Evolutionary conservation across 2,113 vertebrate species (phyloP).

Genomic region (Microcebus murinus): DNA sequence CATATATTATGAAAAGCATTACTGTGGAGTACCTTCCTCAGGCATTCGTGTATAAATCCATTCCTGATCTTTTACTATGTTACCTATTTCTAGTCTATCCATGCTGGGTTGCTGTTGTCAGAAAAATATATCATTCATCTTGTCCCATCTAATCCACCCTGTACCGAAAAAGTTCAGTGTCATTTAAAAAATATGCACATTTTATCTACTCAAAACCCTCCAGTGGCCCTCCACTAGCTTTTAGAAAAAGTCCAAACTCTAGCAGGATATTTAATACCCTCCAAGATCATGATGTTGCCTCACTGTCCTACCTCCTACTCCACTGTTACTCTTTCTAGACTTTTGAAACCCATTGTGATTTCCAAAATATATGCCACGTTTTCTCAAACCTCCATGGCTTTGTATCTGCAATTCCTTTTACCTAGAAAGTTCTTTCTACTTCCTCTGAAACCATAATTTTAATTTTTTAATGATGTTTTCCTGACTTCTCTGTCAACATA

Average conservation of each 20-base stretch:
- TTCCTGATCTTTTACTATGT: background rate
- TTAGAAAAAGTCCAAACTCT: background rate
- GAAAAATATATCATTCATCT: background rate
- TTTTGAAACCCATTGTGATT: constrained; percentile 14
- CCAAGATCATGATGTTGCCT: background rate
- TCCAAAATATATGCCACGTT: background rate
- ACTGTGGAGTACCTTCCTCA: background rate
- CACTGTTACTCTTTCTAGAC: background rate
- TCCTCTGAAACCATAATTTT: background rate
- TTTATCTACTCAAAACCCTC: background rate
- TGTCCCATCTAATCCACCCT: background rate
- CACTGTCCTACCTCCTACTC: background rate
- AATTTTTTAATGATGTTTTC: background rate
- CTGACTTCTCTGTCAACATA: background rate
- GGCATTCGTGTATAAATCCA: background rate
- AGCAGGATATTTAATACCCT: background rate
- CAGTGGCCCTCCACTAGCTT: background rate
- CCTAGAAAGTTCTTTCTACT: background rate
- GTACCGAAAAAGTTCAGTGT: background rate
- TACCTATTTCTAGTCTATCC: background rate
- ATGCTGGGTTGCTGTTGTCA: background rate
- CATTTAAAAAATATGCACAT: background rate
- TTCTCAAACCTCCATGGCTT: background rate
- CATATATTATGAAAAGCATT: background rate
- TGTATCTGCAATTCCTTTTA: background rate